Base-by-base conservation (phyloP, 2,888 invertebrate genomes). In the Aphodius granarius region DNA sequence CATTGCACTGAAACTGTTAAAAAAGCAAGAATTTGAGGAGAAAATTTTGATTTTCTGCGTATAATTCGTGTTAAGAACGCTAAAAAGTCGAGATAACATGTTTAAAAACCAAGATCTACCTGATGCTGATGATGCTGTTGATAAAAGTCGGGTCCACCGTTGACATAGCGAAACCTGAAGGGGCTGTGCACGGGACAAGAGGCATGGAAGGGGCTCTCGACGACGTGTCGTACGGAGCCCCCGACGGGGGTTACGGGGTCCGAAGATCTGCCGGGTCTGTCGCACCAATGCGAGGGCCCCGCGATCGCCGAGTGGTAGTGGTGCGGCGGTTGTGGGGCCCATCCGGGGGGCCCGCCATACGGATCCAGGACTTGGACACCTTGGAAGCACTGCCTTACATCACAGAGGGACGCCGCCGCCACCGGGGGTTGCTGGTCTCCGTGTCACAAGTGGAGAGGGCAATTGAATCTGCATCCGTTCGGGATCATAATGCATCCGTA, bases 161-260 rank as follows among this genome's bases (percentile, higher is more conserved):
- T 90, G 77, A 89, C 87, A 83, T 88, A 89, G 78, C 90, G 87
- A 84, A 91, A 93, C 79, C 94, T 88, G 86, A 92, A 93, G 21
- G 94, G 93, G 83, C 93, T 93, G 88, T 94, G 94, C 83, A 94
- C 93, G 70, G 94, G 94, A 83, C 94, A 94, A 83, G 91, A 90
- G 84, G 88, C 85, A 83, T 88, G 88, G 85, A 86, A 89, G 77
- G 85, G 88, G 81, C 85, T 88, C 87, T 89, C 88, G 83, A 88
- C 82, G 83, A 88, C 82, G 85, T 84, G 82, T 87, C 89, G 81
- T 86, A 88, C 82, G 86, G 83, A 82, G 9, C 85, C 85, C 23
- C 84, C 85, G 86, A 86, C 88, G 83, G 86, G 90, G 85, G 86
- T 88, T 83, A 87, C 91, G 87, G 84, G 90, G 86, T 89, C 86